Evolutionary conservation across 2,888 invertebrate species (phyloP).

Genomic region (Zhuqinia jingwanae): DNA sequence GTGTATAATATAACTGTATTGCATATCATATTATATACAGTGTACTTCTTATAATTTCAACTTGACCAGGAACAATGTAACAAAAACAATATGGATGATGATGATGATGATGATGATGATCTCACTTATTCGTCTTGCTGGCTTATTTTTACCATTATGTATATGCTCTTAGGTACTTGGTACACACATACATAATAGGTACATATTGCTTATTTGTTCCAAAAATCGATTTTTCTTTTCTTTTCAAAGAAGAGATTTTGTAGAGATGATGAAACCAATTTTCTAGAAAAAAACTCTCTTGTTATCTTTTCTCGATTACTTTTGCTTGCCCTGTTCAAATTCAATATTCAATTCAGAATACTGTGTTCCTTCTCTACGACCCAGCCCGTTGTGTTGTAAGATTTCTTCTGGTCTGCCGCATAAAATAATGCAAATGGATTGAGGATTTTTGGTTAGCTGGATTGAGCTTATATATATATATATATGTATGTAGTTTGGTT

Average conservation of each 20-base stretch:
- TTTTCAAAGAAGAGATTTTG: constrained; percentile 14
- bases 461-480: no score
- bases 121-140: not conserved
- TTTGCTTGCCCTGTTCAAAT: constrained; percentile 28
- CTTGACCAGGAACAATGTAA: constrained; percentile 27
- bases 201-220: constrained; percentile 43
- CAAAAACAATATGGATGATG: not conserved
- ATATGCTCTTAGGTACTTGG: no score
- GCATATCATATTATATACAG: constrained; percentile 12
- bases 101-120: no score
- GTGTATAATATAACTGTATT: not conserved
- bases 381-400: not conserved
- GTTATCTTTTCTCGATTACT: not conserved
- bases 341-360: not conserved
- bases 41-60: not conserved
- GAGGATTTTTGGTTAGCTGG: constrained; percentile 40
- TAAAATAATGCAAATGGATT: constrained; percentile 64
- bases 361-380: not conserved
- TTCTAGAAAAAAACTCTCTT: constrained; percentile 36
- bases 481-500: not conserved
- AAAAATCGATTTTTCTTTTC: constrained; percentile 27
- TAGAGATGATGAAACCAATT: constrained; percentile 56
- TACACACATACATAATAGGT: no score
- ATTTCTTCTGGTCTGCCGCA: constrained; percentile 7
- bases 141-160: not conserved